phyloP scores from a whole-genome alignment of 1,140 invertebrate genomes.

The Scaptomyza graminum region DNA sequence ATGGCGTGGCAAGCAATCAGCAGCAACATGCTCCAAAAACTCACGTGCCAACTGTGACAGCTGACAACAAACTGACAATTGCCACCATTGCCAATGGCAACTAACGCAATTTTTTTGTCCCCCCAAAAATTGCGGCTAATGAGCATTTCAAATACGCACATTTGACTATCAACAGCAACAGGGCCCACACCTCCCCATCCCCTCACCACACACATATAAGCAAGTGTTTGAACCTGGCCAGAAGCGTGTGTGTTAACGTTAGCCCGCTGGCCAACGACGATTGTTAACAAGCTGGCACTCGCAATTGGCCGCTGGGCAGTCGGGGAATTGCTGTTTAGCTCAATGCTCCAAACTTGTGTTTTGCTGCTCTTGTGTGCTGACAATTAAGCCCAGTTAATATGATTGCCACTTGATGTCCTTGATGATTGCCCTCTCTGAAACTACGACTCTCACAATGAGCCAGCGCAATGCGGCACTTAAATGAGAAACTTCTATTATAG shows the following conservation, averaged over 20 bases:
- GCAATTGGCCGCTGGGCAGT: constrained; percentile 45
- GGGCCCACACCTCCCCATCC: neutral
- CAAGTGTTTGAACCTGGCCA: constrained; percentile 22
- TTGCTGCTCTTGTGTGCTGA: constrained; percentile 63
- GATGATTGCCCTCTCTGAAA: constrained; percentile 36
- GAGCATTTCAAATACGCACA: constrained; percentile 78
- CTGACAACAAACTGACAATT: constrained; percentile 50
- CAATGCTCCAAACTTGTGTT: constrained; percentile 29
- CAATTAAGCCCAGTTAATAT: constrained; percentile 78
- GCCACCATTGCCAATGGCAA: constrained; percentile 66
- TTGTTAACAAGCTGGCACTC: constrained; percentile 78
- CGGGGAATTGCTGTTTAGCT: constrained; percentile 18
- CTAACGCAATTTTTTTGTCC: constrained; percentile 58
- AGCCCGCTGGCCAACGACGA: constrained; percentile 51
- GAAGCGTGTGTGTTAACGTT: constrained; percentile 48
- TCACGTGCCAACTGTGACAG: constrained; percentile 49
- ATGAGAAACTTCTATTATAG: constrained; percentile 32
- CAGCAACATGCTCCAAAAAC: constrained; percentile 30
- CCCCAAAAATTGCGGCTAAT: constrained; percentile 71
- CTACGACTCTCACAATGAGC: constrained; percentile 49
- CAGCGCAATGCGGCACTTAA: constrained; percentile 64
- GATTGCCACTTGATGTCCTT: constrained; percentile 78
- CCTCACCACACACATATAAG: neutral
- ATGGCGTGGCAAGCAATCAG: constrained; percentile 40
- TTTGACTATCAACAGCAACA: constrained; percentile 64